phyloP scores from a whole-genome alignment of 2,797 vertebrate species.

The Aythya fuligula region DNA sequence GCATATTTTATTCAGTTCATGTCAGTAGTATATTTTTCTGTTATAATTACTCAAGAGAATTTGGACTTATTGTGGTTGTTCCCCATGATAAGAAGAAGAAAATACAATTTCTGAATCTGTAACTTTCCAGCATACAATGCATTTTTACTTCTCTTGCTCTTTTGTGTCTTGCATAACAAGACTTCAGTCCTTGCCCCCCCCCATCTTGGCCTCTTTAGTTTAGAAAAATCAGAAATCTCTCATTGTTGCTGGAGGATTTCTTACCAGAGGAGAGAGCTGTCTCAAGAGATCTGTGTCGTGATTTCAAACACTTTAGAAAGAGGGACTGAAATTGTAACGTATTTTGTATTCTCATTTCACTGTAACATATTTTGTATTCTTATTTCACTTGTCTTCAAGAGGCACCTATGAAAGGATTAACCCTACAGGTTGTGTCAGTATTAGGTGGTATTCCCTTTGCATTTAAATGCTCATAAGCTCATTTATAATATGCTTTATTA shows the following conservation, averaged over 20 bases:
- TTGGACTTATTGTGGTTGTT: background rate
- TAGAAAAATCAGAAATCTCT: slow-evolving; percentile 5
- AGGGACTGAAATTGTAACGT: background rate
- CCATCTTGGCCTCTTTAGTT: background rate
- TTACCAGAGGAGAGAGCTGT: background rate
- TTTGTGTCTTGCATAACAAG: background rate
- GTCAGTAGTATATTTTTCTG: background rate
- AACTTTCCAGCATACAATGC: background rate
- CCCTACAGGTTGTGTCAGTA: background rate
- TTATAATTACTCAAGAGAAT: background rate
- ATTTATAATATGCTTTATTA: background rate
- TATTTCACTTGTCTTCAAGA: background rate
- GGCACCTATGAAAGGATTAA: background rate
- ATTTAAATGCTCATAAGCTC: background rate
- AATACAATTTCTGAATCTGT: background rate
- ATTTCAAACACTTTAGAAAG: background rate
- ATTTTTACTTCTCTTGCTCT: background rate
- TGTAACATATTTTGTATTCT: background rate
- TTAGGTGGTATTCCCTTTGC: background rate
- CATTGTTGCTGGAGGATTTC: background rate
- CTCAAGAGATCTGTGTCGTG: background rate
- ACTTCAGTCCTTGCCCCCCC: background rate
- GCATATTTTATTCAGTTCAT: background rate
- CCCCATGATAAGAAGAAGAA: background rate
- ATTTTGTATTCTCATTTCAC: background rate